A percentile compares a stretch with the other conserved stretches of the same genome.
These are phyloP conservation scores for Phylloscopus collybita DNA, from an alignment of 2,797 vertebrate species.

Conservation along the genomic window DNA sequence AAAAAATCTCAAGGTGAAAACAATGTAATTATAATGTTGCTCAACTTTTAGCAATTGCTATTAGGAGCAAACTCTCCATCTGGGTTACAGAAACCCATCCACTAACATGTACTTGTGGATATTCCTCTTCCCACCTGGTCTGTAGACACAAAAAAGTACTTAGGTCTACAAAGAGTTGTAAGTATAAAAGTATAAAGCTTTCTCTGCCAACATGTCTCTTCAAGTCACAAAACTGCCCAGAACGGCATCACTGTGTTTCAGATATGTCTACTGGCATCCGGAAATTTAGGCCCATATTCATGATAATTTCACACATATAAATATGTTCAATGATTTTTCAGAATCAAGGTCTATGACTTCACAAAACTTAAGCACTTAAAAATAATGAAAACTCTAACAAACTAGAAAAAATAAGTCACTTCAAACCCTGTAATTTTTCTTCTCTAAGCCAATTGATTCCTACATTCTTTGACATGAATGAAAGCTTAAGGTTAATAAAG, in stretches of 20 bases:
- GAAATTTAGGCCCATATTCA: neutral
- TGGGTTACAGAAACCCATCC: neutral
- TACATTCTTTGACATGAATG: slow-evolving; percentile 55
- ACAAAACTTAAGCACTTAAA: neutral
- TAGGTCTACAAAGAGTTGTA: neutral
- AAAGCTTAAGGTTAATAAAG: slow-evolving; percentile 74
- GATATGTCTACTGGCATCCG: neutral
- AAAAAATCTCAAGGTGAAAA: neutral
- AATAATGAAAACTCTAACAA: neutral
- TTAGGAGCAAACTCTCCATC: neutral
- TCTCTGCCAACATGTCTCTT: neutral
- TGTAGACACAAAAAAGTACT: neutral
- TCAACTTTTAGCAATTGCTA: neutral
- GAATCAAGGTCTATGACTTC: neutral
- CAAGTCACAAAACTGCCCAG: neutral
- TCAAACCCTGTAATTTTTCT: neutral
- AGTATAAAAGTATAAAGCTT: neutral
- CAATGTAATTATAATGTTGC: neutral
- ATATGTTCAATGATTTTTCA: neutral
- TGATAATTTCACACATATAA: neutral
- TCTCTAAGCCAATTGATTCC: slow-evolving; percentile 20
- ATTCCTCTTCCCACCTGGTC: neutral
- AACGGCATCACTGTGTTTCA: neutral
- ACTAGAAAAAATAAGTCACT: neutral
- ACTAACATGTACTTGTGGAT: neutral